phyloP scores from a whole-genome alignment of 2,797 vertebrate species.

The Chaetodon trifasciatus region DNA sequence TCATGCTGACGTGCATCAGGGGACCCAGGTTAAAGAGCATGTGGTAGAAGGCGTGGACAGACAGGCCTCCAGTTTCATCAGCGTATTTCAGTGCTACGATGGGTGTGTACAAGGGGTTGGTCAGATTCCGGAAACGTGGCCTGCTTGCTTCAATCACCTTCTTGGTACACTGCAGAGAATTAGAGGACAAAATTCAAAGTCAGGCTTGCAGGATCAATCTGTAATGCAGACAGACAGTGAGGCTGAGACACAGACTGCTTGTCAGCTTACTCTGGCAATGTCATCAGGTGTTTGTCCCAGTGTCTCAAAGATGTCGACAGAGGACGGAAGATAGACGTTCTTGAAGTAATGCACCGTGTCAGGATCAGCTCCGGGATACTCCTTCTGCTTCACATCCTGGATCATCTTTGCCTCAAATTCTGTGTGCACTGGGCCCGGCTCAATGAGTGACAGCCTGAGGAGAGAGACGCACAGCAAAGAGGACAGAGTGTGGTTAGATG shows the following conservation, averaged over 20 bases:
- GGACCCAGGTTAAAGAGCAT: constrained; percentile 86
- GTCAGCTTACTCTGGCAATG: constrained; percentile 86
- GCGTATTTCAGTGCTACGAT: constrained; percentile 86
- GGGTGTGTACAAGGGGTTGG: constrained; percentile 81
- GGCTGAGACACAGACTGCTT: background rate
- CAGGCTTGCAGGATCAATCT: constrained; percentile 6
- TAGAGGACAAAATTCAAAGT: constrained; percentile 6
- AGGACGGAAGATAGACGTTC: constrained; percentile 89
- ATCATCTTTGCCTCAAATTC: constrained; percentile 92
- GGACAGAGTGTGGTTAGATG: background rate
- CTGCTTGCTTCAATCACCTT: constrained; percentile 81
- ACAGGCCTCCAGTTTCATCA: constrained; percentile 84
- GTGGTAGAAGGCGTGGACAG: constrained; percentile 84
- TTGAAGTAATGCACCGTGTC: constrained; percentile 91
- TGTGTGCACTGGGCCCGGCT: constrained; percentile 91
- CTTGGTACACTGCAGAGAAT: constrained; percentile 74
- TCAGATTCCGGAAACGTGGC: constrained; percentile 82
- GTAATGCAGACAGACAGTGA: background rate
- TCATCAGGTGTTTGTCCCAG: constrained; percentile 91
- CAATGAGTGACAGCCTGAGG: constrained; percentile 88
- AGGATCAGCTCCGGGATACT: constrained; percentile 87
- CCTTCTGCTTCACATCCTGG: constrained; percentile 88
- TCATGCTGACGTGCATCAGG: constrained; percentile 84
- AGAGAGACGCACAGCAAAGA: background rate
- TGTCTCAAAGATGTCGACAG: constrained; percentile 88